phyloP scores from a whole-genome alignment of 92 coral and sea anemone genomes.

The Parazoanthus swiftii region DNA sequence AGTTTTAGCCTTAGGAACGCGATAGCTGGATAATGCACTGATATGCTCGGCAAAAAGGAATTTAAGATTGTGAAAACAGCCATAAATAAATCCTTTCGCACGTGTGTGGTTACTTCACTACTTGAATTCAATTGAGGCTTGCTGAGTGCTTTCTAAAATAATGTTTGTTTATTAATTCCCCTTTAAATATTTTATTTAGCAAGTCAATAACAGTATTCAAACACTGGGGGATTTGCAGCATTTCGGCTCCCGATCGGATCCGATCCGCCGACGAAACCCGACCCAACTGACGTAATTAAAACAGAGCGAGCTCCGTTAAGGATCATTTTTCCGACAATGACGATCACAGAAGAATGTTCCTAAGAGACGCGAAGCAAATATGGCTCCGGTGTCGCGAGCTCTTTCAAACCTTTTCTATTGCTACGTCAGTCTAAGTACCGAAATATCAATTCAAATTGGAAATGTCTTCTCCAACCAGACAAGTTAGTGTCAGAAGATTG shows the following conservation, averaged over 20 bases:
- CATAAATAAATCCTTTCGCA: too few species aligned
- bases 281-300: neutral
- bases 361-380: conserved; percentile 22
- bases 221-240: neutral
- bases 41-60: too few species aligned
- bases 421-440: conserved; percentile 21
- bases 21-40: too few species aligned
- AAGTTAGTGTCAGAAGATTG: conserved; percentile 89
- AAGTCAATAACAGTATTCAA: neutral
- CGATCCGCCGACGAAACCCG: conserved; percentile 30
- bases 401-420: neutral
- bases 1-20: too few species aligned
- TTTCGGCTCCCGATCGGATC: neutral
- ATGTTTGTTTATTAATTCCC: neutral
- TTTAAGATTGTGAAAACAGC: too few species aligned
- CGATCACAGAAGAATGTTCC: conserved; percentile 41
- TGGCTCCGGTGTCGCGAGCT: conserved; percentile 35
- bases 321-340: conserved; percentile 31
- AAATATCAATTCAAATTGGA: neutral
- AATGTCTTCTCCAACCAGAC: conserved; percentile 97
- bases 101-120: too few species aligned
- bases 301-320: conserved; percentile 34
- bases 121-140: neutral
- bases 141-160: neutral
- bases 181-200: too few species aligned